These are phyloP conservation scores for Bathynomus jamesi DNA, from an alignment of 1,140 invertebrate genomes.

Conservation along the genomic window DNA sequence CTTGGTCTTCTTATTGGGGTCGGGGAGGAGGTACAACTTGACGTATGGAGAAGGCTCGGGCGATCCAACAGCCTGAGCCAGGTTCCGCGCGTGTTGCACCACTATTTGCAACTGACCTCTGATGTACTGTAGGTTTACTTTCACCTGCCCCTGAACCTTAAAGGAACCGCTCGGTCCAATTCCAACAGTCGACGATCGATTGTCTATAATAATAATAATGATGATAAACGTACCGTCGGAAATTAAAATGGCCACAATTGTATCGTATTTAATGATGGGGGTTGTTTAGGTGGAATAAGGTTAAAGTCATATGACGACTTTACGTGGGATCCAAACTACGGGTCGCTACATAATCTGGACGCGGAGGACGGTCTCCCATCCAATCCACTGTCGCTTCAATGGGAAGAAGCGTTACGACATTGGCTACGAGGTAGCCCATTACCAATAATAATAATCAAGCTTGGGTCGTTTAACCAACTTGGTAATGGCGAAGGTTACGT, in stretches of 20 bases:
- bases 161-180: conserved; percentile 13
- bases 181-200: not conserved
- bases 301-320: no score
- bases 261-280: not conserved
- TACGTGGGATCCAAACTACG: no score
- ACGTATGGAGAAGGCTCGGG: conserved; percentile 84
- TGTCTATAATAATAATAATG: not conserved
- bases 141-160: conserved; percentile 54
- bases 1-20: conserved; percentile 77
- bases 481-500: no score
- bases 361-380: no score
- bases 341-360: no score
- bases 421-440: no score
- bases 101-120: conserved; percentile 72
- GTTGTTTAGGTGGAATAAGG: no score
- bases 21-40: conserved; percentile 80
- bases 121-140: conserved; percentile 74
- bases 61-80: conserved; percentile 58
- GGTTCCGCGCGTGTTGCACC: conserved; percentile 77
- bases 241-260: not conserved
- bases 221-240: not conserved
- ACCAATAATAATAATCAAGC: no score
- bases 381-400: no score
- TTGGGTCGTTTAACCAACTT: no score
- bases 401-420: no score